phyloP scores from a whole-genome alignment of 2,113 vertebrate species.

The Psephotus haematonotus region DNA sequence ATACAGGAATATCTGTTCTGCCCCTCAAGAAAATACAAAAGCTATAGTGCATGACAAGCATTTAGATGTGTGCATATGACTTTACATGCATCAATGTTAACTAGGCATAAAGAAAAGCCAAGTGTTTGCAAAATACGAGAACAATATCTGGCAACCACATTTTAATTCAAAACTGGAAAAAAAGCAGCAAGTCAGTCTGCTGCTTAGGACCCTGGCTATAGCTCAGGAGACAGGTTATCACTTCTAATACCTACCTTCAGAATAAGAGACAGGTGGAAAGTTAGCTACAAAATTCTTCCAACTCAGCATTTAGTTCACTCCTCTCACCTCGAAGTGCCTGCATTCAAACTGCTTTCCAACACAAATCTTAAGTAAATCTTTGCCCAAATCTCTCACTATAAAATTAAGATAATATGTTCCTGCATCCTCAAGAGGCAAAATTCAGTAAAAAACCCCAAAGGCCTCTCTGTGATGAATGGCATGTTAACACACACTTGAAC shows the following conservation, averaged over 20 bases:
- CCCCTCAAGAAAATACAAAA: background rate
- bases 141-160: background rate
- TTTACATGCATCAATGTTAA: fast-evolving
- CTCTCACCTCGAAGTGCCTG: background rate
- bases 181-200: background rate
- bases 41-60: background rate
- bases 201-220: background rate
- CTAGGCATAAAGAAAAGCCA: background rate
- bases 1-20: background rate
- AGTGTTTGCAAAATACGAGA: background rate
- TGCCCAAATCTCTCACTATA: background rate
- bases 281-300: background rate
- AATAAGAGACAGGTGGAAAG: background rate
- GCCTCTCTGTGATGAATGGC: too few species aligned
- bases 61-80: background rate
- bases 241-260: background rate
- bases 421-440: background rate
- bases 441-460: background rate
- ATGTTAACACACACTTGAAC: background rate
- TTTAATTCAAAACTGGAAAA: background rate
- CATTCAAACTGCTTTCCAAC: background rate
- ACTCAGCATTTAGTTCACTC: background rate
- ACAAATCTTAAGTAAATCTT: background rate
- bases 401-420: too few species aligned
- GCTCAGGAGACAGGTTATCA: background rate